A percentile compares a stretch with the other conserved stretches of the same genome.
phyloP scores from a whole-genome alignment of 2,888 invertebrate genomes.

The Pheosia gnoma region DNA sequence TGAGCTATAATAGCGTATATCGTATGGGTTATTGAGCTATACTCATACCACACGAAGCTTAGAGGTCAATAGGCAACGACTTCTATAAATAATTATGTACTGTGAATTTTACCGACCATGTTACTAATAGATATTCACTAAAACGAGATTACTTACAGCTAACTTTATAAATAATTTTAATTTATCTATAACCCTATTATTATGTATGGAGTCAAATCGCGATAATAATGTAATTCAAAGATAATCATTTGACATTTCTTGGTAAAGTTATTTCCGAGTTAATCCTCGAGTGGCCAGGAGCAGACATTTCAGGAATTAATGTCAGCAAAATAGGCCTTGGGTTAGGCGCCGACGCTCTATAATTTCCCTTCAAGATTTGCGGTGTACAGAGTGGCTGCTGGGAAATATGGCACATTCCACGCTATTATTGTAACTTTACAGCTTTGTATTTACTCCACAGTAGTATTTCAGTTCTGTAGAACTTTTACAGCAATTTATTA shows the following conservation, averaged over 20 bases:
- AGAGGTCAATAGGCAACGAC: no score
- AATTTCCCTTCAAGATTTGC: neutral
- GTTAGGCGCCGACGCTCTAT: neutral
- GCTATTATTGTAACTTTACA: no score
- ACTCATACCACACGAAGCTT: no score
- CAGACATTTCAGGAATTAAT: neutral
- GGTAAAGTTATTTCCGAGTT: neutral
- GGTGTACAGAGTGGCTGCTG: neutral
- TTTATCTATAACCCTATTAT: neutral
- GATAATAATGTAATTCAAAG: neutral
- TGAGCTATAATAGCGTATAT: no score
- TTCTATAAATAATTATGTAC: no score
- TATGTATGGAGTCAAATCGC: neutral
- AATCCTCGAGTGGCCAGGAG: neutral
- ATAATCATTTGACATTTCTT: neutral
- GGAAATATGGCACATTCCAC: neutral
- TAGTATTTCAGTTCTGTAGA: no score
- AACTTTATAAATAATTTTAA: neutral
- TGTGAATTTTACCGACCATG: no score
- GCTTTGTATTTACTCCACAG: no score
- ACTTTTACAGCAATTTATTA: no score
- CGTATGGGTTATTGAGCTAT: neutral
- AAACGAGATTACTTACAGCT: no score
- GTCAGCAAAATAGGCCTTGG: neutral
- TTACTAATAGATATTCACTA: no score